A percentile compares a stretch with the other conserved stretches of the same genome.
Evolutionary conservation across 1,140 invertebrate genomes (phyloP).

Genomic region (Drosophila pseudoananassae): DNA sequence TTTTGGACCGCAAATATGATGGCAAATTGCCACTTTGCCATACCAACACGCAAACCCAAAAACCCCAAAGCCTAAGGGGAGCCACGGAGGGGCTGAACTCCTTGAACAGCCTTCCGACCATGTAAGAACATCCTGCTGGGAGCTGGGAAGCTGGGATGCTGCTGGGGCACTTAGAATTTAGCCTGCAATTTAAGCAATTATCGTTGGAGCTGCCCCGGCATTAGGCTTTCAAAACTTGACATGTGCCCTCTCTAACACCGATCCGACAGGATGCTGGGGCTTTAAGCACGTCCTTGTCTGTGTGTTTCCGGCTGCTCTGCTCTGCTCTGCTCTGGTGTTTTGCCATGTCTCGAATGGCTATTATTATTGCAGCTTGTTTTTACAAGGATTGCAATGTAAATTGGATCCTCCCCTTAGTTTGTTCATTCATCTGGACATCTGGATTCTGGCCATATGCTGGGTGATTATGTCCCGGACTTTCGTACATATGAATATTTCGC

Average conservation of each 20-base stretch:
- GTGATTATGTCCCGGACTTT: conserved; percentile 16
- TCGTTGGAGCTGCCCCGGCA: conserved; percentile 51
- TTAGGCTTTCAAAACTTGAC: conserved; percentile 57
- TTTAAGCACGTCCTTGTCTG: conserved; percentile 25
- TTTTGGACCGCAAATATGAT: conserved; percentile 56
- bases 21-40: conserved; percentile 67
- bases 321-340: not conserved
- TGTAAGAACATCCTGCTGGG: conserved; percentile 36
- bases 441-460: conserved; percentile 15
- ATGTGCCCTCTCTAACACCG: conserved; percentile 39
- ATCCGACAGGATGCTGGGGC: conserved; percentile 27
- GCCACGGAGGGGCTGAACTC: conserved; percentile 1
- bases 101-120: conserved; percentile 42
- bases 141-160: conserved; percentile 2
- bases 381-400: conserved; percentile 45
- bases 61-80: conserved; percentile 19
- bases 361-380: conserved; percentile 54
- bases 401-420: conserved; percentile 8
- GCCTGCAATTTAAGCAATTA: conserved; percentile 73
- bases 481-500: conserved; percentile 30
- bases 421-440: conserved; percentile 16
- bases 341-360: conserved; percentile 31
- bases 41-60: conserved; percentile 22
- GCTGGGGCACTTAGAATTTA: conserved; percentile 54
- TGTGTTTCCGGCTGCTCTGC: conserved; percentile 7